Conservation (phyloP, 2,113 vertebrate species). For the Solea solea region DNA sequence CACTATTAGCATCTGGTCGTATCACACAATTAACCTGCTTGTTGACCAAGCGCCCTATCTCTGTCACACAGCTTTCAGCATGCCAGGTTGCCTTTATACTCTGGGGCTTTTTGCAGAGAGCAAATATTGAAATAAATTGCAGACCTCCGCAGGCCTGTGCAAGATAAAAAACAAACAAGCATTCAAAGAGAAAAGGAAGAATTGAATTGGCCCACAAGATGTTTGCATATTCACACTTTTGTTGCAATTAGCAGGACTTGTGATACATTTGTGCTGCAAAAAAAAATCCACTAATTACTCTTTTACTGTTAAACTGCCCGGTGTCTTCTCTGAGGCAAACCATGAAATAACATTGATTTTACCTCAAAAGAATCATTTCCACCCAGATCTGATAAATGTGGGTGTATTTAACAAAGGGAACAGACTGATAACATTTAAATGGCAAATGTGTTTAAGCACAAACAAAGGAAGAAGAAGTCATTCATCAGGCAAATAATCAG, state of each 20-base stretch:
- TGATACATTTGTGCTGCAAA: not conserved
- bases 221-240: slow-evolving; percentile 10
- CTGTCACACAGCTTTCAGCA: slow-evolving; percentile 34
- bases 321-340: slow-evolving; percentile 7
- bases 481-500: too few species aligned
- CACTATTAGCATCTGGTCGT: slow-evolving; percentile 48
- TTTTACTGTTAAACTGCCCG: slow-evolving; percentile 3
- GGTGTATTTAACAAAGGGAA: not conserved
- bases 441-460: not conserved
- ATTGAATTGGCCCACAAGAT: not conserved
- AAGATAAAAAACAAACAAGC: slow-evolving; percentile 27
- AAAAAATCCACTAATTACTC: slow-evolving; percentile 8
- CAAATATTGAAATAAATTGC: slow-evolving; percentile 42
- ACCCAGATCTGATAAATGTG: not conserved
- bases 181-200: not conserved
- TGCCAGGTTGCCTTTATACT: slow-evolving; percentile 39
- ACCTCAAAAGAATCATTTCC: not conserved
- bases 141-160: not conserved
- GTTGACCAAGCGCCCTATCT: slow-evolving; percentile 68
- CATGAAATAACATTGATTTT: slow-evolving; percentile 29
- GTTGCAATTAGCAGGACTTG: not conserved
- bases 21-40: slow-evolving; percentile 74
- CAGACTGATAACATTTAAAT: not conserved
- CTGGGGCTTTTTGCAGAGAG: slow-evolving; percentile 24
- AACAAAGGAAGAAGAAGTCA: not conserved